Percentiles rank a stretch among this genome's conserved stretches.
phyloP scores from a whole-genome alignment of 2,797 vertebrate species.

The Nannoperca obscura region DNA sequence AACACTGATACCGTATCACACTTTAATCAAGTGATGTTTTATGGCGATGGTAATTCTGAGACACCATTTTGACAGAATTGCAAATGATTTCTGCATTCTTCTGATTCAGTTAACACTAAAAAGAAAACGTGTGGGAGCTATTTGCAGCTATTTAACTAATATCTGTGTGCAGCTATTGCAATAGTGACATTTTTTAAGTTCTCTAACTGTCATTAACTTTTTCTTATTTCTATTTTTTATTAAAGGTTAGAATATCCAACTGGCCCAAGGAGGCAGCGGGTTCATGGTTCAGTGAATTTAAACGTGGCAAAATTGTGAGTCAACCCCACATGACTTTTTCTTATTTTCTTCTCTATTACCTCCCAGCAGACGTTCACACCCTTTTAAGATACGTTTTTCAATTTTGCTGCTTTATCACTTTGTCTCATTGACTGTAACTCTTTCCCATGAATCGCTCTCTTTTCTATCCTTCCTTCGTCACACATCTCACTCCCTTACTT shows the following conservation, averaged over 20 bases:
- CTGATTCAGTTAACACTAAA: not conserved
- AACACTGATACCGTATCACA: not conserved
- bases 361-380: conserved; percentile 14
- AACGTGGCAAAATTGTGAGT: conserved; percentile 98
- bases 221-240: conserved; percentile 16
- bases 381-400: conserved; percentile 28
- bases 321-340: not conserved
- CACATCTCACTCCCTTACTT: not conserved
- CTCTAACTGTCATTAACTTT: not conserved
- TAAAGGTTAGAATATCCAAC: conserved; percentile 94
- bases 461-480: not conserved
- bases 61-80: not conserved
- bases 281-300: conserved; percentile 99
- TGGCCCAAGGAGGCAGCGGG: conserved; percentile 97
- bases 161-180: not conserved
- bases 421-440: conserved; percentile 30
- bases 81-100: too few species aligned
- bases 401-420: conserved; percentile 41
- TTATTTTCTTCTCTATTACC: conserved; percentile 29
- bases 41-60: not conserved
- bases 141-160: not conserved
- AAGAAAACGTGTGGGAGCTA: not conserved
- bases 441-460: not conserved
- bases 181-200: not conserved
- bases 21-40: conserved; percentile 1